Evolutionary conservation across 2,797 vertebrate species (phyloP).

Genomic region (Meda fulgida): DNA sequence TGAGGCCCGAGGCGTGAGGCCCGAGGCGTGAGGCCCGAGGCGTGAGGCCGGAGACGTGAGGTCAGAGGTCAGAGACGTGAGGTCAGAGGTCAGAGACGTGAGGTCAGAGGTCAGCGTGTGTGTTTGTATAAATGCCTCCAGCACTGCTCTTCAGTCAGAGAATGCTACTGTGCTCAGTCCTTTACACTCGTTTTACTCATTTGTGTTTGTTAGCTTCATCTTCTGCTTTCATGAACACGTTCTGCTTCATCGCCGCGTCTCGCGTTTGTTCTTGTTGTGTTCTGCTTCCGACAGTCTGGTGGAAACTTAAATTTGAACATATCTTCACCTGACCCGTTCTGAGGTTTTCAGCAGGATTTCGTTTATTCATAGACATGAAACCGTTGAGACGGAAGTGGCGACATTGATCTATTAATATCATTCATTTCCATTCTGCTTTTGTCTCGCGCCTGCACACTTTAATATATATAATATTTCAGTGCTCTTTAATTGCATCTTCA

Average conservation of each 20-base stretch:
- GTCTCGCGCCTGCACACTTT: background rate
- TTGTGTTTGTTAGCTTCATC: background rate
- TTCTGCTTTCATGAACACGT: background rate
- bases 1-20: no score
- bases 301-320: background rate
- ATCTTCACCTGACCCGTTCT: background rate
- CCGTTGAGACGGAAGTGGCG: background rate
- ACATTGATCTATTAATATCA: background rate
- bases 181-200: background rate
- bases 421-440: background rate
- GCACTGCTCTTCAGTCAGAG: constrained; percentile 5
- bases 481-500: background rate
- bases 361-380: background rate
- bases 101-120: background rate
- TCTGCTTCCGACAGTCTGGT: no score
- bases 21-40: no score
- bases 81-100: no score
- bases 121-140: background rate
- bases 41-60: no score
- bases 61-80: no score
- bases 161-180: constrained; percentile 12
- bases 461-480: background rate
- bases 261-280: background rate
- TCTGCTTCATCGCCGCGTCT: background rate
- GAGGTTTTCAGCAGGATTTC: no score